Evolutionary conservation across 2,797 vertebrate genomes (phyloP), one percentile per base, ranked within the genome.

Genomic region (Halcyon leucocephala): DNA sequence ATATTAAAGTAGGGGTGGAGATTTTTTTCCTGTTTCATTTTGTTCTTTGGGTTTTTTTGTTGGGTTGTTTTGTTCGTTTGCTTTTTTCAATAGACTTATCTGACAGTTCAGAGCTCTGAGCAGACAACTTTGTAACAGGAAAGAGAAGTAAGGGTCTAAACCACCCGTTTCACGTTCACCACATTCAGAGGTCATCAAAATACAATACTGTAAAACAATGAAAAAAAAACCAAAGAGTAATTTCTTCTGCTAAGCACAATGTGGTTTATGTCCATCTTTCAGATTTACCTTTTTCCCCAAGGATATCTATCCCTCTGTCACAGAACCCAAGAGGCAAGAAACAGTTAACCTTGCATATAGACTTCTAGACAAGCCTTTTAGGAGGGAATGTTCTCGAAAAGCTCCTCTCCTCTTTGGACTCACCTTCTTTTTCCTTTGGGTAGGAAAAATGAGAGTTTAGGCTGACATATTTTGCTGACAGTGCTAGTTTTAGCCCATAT

Each of bases 31-130:
- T 22, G 22, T 48, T 57, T 41, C 37, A 6, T 9, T 49, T 52
- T 25, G 15, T 52, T 51, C 49, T 3, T 4, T 13, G 5, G 5
- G 2, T 2, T 4, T 9, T 25, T 46, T 8, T 28, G 16, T 48
- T 39, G 29, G 4, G 20, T 29, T 11, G 1, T 41, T 20, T 66
- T 66, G 37, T 39, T 39, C 11, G 12, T 39, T 39, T 39, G 37
- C 33, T 20, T 66, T 66, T 74, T 31, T 4, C 60, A 60, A 10
- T 10, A 49, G 17, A 16, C 5, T 86, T 82, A 55, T 42, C 48
- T 66, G 21, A 16, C 8, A 78, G 24, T 42, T 89, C 42, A 61
- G 54, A 22, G 24, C 9, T 58, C 46, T 58, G 29, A 72, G 20
- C 25, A 49, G 9, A 46, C 7, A 73, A 14, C 2, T 86, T 65